A percentile compares a stretch with the other conserved stretches of the same genome.
phyloP scores from a whole-genome alignment of 1,140 invertebrate genomes.

The Drosophila cardini region DNA sequence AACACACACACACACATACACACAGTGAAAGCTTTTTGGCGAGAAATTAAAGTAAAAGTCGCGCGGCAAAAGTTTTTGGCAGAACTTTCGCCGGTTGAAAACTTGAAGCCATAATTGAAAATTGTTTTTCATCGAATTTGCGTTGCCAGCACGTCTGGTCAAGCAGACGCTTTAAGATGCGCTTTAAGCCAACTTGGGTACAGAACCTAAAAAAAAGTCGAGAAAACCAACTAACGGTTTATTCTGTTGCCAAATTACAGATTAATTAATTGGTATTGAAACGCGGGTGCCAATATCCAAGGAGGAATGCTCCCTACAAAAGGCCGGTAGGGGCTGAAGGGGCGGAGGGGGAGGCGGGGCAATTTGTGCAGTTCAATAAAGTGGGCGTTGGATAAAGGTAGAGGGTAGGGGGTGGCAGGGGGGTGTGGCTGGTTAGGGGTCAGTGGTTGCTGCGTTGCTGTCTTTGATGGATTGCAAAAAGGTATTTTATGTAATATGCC shows the following conservation, averaged over 20 bases:
- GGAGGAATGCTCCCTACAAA: background rate
- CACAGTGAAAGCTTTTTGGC: slow-evolving; percentile 29
- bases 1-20: slow-evolving; percentile 24
- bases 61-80: slow-evolving; percentile 47
- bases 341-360: background rate
- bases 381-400: background rate
- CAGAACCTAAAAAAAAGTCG: background rate
- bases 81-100: slow-evolving; percentile 53
- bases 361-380: slow-evolving; percentile 37
- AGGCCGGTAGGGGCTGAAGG: background rate
- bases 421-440: background rate
- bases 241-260: slow-evolving; percentile 29
- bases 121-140: slow-evolving; percentile 43
- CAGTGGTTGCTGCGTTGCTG: slow-evolving; percentile 32
- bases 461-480: slow-evolving; percentile 80
- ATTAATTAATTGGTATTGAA: slow-evolving; percentile 67
- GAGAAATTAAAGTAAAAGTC: slow-evolving; percentile 58
- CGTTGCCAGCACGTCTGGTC: slow-evolving; percentile 4
- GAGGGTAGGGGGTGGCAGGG: background rate
- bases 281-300: slow-evolving; percentile 23
- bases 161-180: slow-evolving; percentile 20
- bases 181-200: background rate
- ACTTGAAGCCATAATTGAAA: slow-evolving; percentile 55
- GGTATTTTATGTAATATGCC: slow-evolving; percentile 72
- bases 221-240: background rate